Evolutionary conservation across 2,888 invertebrate species (phyloP).

Genomic region (Graphium colonna): DNA sequence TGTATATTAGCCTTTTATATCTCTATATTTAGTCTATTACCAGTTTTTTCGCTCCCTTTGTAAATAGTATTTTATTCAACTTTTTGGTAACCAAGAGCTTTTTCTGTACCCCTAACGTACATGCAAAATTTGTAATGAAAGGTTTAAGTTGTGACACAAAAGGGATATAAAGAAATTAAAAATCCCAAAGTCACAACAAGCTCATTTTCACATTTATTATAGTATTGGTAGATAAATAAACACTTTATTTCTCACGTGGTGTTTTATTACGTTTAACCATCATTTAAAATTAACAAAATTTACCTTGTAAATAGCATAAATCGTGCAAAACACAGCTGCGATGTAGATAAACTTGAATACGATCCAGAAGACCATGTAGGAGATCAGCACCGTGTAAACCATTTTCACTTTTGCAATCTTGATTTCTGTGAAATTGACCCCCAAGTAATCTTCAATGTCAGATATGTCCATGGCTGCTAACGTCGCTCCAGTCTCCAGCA

Average conservation of each 20-base stretch:
- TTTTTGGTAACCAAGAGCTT: too few species aligned
- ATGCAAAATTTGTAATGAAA: slow-evolving; percentile 21
- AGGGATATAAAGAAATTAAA: slow-evolving; percentile 22
- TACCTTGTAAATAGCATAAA: slow-evolving; percentile 26
- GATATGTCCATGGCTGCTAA: slow-evolving; percentile 16
- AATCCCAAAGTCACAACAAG: slow-evolving; percentile 16
- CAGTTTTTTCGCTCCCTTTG: too few species aligned
- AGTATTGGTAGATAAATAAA: too few species aligned
- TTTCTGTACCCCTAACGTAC: too few species aligned
- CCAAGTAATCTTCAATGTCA: slow-evolving; percentile 9
- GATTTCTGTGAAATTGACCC: not conserved
- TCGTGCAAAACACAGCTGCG: slow-evolving; percentile 12
- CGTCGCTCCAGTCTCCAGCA: not conserved
- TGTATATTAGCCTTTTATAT: too few species aligned
- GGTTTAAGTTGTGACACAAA: slow-evolving; percentile 18
- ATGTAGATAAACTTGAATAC: slow-evolving; percentile 24
- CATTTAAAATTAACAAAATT: too few species aligned
- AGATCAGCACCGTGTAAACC: slow-evolving; percentile 8
- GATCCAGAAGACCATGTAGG: slow-evolving; percentile 23
- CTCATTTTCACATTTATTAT: not conserved
- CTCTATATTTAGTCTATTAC: too few species aligned
- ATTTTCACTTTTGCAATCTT: not conserved
- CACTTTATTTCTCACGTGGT: too few species aligned
- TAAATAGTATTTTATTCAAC: too few species aligned
- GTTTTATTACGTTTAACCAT: too few species aligned